Evolutionary conservation across 2,797 vertebrate genomes (phyloP).

Genomic region (Cygnus olor): DNA sequence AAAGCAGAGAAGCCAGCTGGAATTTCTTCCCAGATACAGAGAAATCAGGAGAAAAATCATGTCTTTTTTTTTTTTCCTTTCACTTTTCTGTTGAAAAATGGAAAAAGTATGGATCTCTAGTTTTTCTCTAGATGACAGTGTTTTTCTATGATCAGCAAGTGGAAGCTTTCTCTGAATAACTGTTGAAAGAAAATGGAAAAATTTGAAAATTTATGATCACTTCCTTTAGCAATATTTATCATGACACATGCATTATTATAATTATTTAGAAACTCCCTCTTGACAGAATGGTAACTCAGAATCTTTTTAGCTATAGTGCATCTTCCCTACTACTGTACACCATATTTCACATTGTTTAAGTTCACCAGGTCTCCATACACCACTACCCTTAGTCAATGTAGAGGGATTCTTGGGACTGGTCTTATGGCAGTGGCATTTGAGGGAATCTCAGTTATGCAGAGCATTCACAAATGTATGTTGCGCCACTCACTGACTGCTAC

Average conservation of each 20-base stretch:
- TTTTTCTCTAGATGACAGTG: background rate
- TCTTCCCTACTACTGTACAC: background rate
- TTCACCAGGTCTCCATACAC: slow-evolving; percentile 42
- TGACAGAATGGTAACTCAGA: background rate
- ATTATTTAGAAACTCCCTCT: background rate
- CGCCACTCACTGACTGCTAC: slow-evolving; percentile 85
- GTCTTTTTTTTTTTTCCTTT: background rate
- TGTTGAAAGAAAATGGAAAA: background rate
- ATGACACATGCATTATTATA: background rate
- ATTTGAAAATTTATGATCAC: background rate
- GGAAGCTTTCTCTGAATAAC: background rate
- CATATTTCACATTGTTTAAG: background rate
- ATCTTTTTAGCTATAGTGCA: background rate
- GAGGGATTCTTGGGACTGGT: slow-evolving; percentile 83
- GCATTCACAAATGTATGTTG: slow-evolving; percentile 97
- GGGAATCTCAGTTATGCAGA: slow-evolving; percentile 93
- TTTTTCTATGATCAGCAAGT: background rate
- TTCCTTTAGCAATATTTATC: background rate
- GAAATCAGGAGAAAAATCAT: background rate
- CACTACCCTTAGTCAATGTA: slow-evolving; percentile 42
- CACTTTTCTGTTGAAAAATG: background rate
- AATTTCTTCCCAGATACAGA: background rate
- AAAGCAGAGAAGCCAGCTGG: background rate
- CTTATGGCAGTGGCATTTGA: slow-evolving; percentile 83
- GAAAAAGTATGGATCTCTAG: background rate